A percentile compares a stretch with the other conserved stretches of the same genome.
Evolutionary conservation across 2,113 vertebrate species (phyloP).

Genomic region (Cyanoramphus novaezelandiae): DNA sequence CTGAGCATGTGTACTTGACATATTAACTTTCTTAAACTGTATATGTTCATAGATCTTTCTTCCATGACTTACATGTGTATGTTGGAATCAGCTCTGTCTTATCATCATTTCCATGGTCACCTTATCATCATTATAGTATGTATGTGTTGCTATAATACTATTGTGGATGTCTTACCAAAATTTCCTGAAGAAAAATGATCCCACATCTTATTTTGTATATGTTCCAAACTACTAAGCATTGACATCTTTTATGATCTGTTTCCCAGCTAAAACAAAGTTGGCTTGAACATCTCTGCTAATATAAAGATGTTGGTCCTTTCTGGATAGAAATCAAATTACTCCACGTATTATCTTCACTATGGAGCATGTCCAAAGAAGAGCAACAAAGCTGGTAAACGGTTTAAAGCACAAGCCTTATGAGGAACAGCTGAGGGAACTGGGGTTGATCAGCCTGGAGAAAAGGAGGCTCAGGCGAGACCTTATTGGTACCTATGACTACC

Average conservation of each 20-base stretch:
- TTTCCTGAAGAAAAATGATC: constrained; percentile 9
- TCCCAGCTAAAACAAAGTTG: background rate
- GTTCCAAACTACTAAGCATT: background rate
- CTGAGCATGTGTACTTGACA: background rate
- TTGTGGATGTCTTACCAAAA: background rate
- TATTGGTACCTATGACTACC: background rate
- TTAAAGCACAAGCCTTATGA: background rate
- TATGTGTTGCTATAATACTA: background rate
- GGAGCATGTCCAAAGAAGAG: background rate
- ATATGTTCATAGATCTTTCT: background rate
- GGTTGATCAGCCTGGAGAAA: background rate
- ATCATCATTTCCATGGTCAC: constrained; percentile 52
- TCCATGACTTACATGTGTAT: background rate
- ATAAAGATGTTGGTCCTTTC: background rate
- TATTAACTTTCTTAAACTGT: background rate
- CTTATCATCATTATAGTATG: constrained; percentile 17
- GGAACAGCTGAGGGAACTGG: background rate
- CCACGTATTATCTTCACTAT: background rate
- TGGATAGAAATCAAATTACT: background rate
- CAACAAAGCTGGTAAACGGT: background rate
- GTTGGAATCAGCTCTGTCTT: background rate
- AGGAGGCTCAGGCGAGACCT: background rate
- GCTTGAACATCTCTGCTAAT: background rate
- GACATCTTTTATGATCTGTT: background rate
- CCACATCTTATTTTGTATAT: background rate